Evolutionary conservation across 2,113 vertebrate species (phyloP).

Genomic region (Dissostichus mawsoni): DNA sequence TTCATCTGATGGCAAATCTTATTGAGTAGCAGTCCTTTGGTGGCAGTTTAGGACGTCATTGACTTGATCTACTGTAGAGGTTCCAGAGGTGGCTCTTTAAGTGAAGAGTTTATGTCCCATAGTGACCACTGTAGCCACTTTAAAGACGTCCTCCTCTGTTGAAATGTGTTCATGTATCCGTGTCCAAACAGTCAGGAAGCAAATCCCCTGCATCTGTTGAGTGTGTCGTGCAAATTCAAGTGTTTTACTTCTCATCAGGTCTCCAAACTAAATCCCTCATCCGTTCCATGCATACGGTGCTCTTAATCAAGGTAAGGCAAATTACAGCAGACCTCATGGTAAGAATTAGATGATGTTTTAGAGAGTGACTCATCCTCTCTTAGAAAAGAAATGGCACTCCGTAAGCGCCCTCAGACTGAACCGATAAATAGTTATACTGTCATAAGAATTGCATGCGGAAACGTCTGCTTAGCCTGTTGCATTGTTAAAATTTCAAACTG

Average conservation of each 20-base stretch:
- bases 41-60: background rate
- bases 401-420: constrained; percentile 11
- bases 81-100: background rate
- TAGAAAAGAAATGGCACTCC: constrained; percentile 14
- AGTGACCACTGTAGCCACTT: background rate
- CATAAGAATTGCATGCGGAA: constrained; percentile 61
- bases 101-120: background rate
- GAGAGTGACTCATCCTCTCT: constrained; percentile 34
- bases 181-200: constrained; percentile 7
- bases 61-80: background rate
- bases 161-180: constrained; percentile 5
- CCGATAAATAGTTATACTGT: constrained; percentile 59
- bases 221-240: background rate
- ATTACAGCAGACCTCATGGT: background rate
- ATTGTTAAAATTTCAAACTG: constrained; percentile 43
- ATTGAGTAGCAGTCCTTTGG: background rate
- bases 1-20: background rate
- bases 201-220: constrained; percentile 3
- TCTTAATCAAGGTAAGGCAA: constrained; percentile 17
- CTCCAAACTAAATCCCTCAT: constrained; percentile 20
- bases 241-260: constrained; percentile 17
- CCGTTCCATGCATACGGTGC: background rate
- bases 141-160: background rate
- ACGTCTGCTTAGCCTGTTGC: constrained; percentile 45
- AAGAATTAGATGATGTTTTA: constrained; percentile 18